Evolutionary conservation across 2,113 vertebrate species (phyloP).

Genomic region (Cinclus mexicanus): DNA sequence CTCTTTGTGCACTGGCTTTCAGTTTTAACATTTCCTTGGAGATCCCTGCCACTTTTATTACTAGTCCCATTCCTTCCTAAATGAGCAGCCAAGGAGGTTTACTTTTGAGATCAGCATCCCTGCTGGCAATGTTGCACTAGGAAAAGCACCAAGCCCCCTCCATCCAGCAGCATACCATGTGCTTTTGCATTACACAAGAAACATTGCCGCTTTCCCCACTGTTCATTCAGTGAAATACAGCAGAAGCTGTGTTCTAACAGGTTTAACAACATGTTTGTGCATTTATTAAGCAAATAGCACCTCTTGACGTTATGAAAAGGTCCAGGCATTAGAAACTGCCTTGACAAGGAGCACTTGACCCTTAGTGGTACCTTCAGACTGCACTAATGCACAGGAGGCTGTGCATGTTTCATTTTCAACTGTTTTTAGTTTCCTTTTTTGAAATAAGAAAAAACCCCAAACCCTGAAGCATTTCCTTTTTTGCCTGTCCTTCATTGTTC

Average conservation of each 20-base stretch:
- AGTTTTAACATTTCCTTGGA: background rate
- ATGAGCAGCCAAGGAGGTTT: background rate
- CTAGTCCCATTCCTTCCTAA: background rate
- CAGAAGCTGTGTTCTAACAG: conserved; percentile 22
- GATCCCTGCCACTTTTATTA: background rate
- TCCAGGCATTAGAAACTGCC: background rate
- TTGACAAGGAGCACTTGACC: conserved; percentile 9
- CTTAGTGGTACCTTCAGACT: background rate
- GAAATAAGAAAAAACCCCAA: background rate
- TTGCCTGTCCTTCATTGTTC: background rate
- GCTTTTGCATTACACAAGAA: background rate
- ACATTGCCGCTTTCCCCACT: background rate
- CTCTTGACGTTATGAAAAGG: background rate
- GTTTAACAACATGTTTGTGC: conserved; percentile 2
- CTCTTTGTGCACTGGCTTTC: background rate
- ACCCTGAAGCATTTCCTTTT: background rate
- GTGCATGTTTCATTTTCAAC: background rate
- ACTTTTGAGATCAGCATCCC: background rate
- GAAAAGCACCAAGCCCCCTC: background rate
- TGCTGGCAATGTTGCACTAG: background rate
- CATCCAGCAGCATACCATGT: background rate
- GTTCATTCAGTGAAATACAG: conserved; percentile 40
- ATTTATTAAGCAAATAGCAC: conserved; percentile 43
- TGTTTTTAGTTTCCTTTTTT: background rate
- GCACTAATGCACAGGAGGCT: background rate